phyloP scores from a whole-genome alignment of 2,797 vertebrate species.

The Fistularia tabacaria region DNA sequence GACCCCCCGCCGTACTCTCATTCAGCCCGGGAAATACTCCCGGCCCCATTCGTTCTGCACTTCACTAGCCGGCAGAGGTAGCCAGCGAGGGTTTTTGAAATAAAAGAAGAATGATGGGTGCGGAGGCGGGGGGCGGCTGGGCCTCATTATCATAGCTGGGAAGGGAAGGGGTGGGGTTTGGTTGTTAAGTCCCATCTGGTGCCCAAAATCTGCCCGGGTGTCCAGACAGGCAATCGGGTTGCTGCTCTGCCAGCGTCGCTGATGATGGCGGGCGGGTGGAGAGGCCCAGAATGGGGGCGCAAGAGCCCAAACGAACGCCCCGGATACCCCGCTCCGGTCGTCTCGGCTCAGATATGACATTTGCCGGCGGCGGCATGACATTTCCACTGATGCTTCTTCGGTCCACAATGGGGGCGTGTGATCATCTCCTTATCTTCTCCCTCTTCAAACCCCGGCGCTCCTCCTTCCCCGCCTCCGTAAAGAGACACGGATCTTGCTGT shows the following conservation, averaged over 20 bases:
- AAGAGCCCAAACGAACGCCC: slow-evolving; percentile 2
- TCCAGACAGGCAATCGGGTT: slow-evolving; percentile 46
- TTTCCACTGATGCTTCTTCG: slow-evolving; percentile 12
- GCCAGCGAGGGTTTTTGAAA: too few relatives aligned
- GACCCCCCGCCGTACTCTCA: slow-evolving; percentile 40
- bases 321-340: not conserved
- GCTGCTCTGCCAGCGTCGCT: slow-evolving; percentile 21
- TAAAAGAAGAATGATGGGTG: slow-evolving; percentile 20
- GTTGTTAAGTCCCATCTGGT: slow-evolving; percentile 66
- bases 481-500: slow-evolving; percentile 73
- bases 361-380: not conserved
- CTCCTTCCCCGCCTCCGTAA: slow-evolving; percentile 43
- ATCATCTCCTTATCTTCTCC: slow-evolving; percentile 45
- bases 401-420: slow-evolving; percentile 10
- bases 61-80: slow-evolving; percentile 30
- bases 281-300: slow-evolving; percentile 13
- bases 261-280: slow-evolving; percentile 12
- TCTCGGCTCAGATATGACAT: slow-evolving; percentile 2
- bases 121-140: slow-evolving; percentile 11
- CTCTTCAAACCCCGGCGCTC: slow-evolving; percentile 41
- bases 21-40: slow-evolving; percentile 28
- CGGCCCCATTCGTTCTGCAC: slow-evolving; percentile 23
- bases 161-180: slow-evolving; percentile 18
- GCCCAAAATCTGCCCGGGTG: slow-evolving; percentile 64
- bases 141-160: slow-evolving; percentile 63